Conservation (phyloP, 2,113 vertebrate species). For the Gallinago jamesoni region DNA sequence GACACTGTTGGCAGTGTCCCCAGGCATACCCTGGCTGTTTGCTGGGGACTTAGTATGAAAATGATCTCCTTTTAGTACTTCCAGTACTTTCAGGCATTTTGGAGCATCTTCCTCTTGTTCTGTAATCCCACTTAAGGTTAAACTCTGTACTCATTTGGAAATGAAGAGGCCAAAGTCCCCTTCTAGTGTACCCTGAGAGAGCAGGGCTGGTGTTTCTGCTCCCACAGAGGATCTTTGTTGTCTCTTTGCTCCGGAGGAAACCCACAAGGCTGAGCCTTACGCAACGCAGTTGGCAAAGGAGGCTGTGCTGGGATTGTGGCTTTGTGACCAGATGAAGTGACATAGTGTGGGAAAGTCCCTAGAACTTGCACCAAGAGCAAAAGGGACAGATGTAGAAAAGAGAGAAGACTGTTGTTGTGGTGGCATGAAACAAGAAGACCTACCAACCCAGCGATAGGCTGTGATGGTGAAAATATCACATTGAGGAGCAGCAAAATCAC, state of each 20-base stretch:
- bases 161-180: neutral
- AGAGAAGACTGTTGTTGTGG: neutral
- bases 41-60: neutral
- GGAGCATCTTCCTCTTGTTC: neutral
- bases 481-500: neutral
- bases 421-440: neutral
- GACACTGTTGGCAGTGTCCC: neutral
- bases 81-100: neutral
- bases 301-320: neutral
- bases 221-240: constrained; percentile 1
- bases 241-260: neutral
- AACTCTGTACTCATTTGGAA: neutral
- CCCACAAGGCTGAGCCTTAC: constrained; percentile 15
- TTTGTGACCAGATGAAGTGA: constrained; percentile 44
- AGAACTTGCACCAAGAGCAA: neutral
- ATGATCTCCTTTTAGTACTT: neutral
- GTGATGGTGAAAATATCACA: neutral
- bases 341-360: constrained; percentile 8
- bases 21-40: neutral
- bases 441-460: neutral
- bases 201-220: neutral
- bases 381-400: neutral
- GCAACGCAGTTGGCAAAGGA: neutral
- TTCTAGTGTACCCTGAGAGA: neutral
- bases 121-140: neutral